phyloP scores from a whole-genome alignment of 1,140 invertebrate species.

The Caenorhabditis inopinata region DNA sequence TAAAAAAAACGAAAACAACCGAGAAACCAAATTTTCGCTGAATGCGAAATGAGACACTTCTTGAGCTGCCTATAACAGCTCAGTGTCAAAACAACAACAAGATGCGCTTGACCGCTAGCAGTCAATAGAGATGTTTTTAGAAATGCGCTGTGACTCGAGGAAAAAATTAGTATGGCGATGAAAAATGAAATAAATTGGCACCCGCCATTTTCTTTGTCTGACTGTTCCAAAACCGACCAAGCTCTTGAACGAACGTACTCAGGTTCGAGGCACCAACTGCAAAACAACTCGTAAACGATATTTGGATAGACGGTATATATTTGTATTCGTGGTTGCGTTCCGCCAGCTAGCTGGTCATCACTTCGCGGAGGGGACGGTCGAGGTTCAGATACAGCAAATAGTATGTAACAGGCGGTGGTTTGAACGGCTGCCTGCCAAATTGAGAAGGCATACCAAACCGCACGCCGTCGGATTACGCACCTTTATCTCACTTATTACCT shows the following conservation, averaged over 20 bases:
- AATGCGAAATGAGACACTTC: constrained; percentile 32
- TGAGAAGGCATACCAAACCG: not conserved
- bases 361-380: not conserved
- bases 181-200: constrained; percentile 27
- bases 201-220: not conserved
- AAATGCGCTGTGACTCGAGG: not conserved
- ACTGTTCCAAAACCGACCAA: not conserved
- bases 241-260: constrained; percentile 31
- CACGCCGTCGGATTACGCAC: constrained; percentile 4
- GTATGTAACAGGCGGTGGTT: constrained; percentile 33
- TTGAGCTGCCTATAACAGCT: constrained; percentile 23
- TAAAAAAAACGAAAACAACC: not conserved
- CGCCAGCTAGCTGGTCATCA: constrained; percentile 30
- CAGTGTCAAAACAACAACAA: constrained; percentile 32
- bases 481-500: constrained; percentile 33
- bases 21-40: constrained; percentile 19
- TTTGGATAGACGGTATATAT: constrained; percentile 33
- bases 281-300: constrained; percentile 34
- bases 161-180: not conserved
- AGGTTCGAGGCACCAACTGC: constrained; percentile 31
- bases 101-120: constrained; percentile 25
- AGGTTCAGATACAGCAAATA: constrained; percentile 30
- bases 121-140: not conserved
- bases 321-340: constrained; percentile 33
- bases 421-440: constrained; percentile 33